phyloP scores from a whole-genome alignment of 2,113 vertebrate species.

The Jaculus jaculus region DNA sequence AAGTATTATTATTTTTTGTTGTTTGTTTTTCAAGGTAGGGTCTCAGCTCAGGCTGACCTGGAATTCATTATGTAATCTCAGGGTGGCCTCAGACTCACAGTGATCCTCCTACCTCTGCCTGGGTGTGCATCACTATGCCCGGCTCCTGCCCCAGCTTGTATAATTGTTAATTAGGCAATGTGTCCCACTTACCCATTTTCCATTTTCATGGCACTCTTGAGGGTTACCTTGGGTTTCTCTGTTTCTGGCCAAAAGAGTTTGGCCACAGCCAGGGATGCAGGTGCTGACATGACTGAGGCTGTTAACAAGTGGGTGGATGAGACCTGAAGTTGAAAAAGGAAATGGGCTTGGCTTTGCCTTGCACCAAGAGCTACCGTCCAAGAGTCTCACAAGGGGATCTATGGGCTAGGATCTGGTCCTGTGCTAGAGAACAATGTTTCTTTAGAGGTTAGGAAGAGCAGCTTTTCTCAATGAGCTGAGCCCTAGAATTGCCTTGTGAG shows the following conservation, averaged over 20 bases:
- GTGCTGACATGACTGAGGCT: conserved; percentile 92
- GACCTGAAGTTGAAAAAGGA: conserved; percentile 83
- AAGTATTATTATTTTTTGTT: too few relatives aligned
- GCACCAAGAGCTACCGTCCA: background rate
- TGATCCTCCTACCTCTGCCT: too few relatives aligned
- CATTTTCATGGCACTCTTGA: conserved; percentile 80
- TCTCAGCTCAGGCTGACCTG: too few relatives aligned
- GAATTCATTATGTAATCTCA: too few relatives aligned
- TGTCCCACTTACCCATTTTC: conserved; percentile 84
- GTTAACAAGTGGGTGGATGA: conserved; percentile 90
- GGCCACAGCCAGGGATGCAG: conserved; percentile 89
- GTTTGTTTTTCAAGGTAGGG: too few relatives aligned
- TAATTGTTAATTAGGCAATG: background rate
- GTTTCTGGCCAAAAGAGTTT: conserved; percentile 95
- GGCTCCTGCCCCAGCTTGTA: background rate
- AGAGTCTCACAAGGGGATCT: background rate
- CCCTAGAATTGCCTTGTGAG: background rate
- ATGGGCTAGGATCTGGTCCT: background rate
- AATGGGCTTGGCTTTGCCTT: background rate
- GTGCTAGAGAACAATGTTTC: background rate
- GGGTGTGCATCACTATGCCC: too few relatives aligned
- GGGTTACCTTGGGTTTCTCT: conserved; percentile 81
- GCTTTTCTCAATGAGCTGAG: background rate
- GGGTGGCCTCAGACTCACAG: too few relatives aligned
- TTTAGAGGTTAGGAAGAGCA: background rate